phyloP scores from a whole-genome alignment of 2,113 vertebrate species.

The Nannobrachium achirus region DNA sequence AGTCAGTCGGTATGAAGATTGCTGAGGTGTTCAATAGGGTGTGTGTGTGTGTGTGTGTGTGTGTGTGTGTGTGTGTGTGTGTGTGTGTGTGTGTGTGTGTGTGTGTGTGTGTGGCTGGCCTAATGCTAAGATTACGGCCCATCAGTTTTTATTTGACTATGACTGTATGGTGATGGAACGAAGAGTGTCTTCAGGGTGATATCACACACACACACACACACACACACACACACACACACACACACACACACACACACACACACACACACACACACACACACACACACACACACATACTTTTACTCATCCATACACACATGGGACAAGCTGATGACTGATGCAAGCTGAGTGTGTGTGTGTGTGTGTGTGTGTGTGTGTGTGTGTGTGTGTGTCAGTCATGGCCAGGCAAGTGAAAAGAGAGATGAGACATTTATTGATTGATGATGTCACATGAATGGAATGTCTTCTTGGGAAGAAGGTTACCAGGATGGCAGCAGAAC shows the following conservation, averaged over 20 bases:
- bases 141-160: constrained; percentile 70
- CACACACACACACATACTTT: constrained; percentile 9
- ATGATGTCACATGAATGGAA: constrained; percentile 70
- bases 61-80: constrained; percentile 26
- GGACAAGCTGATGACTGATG: not conserved
- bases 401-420: constrained; percentile 22
- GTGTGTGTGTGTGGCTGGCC: constrained; percentile 29
- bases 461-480: constrained; percentile 59
- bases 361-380: no score
- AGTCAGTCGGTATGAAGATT: constrained; percentile 67
- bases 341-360: no score
- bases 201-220: constrained; percentile 15
- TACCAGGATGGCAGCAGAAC: constrained; percentile 23
- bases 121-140: constrained; percentile 67
- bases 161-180: constrained; percentile 62
- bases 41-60: constrained; percentile 30
- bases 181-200: constrained; percentile 49
- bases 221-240: constrained; percentile 13
- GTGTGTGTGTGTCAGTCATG: constrained; percentile 27
- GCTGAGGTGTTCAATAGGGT: constrained; percentile 63
- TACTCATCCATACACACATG: not conserved
- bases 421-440: constrained; percentile 66
- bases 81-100: constrained; percentile 40
- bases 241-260: constrained; percentile 24
- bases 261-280: not conserved